Base-by-base conservation (phyloP, 2,888 invertebrate species). In the Halocaridina rubra region DNA sequence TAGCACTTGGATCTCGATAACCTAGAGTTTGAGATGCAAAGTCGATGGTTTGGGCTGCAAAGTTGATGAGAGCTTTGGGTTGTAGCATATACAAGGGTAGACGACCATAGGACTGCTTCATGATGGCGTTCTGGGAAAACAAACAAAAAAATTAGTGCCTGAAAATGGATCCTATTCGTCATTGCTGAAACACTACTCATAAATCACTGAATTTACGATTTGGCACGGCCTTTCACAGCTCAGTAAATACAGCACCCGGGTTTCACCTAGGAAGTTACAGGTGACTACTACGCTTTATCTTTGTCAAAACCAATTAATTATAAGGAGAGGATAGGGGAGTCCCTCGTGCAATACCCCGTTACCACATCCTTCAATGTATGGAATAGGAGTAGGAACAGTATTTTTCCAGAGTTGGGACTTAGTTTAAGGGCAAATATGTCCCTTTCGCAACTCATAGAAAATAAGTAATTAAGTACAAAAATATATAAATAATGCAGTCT, bases 51-150 rank as follows among this genome's bases (percentile, higher is more conserved):
- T 84, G 84, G 19, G 79, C 39, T 1, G 84, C 64, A 59, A 84
- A 84, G 69, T 33, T 75, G 75, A 84, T 39, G 67, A 84, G 39
- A 8, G 84, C 74, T 13, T 64, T 74, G 16, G 84, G 79, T 39
- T 79, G 84, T 19, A 79, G 80, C 75, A 80, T 53, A 75, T 84
- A 80, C 13, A 84, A 57, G 32, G 84, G 67, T 5, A 79, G 24
- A 0, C 53, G 39, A 3, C 75, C 74, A 57, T 64, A 72, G 5
- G 32, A 32, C 13, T 84, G 61, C 59, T 84, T 79, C 84, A 84
- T 74, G 67, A 30, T 79, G 75, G 32, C 27, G 16, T 33, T 39
- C 69, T 69, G 69, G 29, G 46, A 39, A 13, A 30, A 53, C 24
- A 69, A 16, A 22, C 8, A 19, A 33, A 22, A 5, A 2, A 10